Evolutionary conservation across 1,140 invertebrate genomes (phyloP), one percentile per base, ranked within the genome.

Genomic region (Gryllus bimaculatus): DNA sequence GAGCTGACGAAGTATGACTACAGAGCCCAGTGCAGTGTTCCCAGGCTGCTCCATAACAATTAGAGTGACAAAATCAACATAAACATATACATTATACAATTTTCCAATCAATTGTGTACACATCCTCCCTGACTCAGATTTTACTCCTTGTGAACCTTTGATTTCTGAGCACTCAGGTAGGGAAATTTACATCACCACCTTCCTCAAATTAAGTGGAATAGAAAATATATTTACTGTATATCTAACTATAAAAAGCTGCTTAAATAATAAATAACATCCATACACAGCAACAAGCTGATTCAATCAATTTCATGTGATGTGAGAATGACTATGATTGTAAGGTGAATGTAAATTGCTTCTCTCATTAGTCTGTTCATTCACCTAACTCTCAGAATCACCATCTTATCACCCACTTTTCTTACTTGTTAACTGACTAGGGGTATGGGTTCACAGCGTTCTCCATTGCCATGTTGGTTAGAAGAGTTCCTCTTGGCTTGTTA

Each of bases 231-330:
- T 66, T 66, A 66, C 10, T 66, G 18, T 66, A 66, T 66, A 66
- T 18, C 54, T 66, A 66, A 39, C 26, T 66, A 66, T 66, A 66
- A 66, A 66, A 66, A 66, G 54, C 54, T 66, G 54, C 54, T 66
- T 66, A 66, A 66, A 66, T 66, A 66, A 66, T 66, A 66, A 66
- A 66, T 66, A 66, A 66, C 54, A 66, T 66, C 54, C 54, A 66
- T 66, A 13, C 54, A 66, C 54, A 66, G 54, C 54, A 66, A 66
- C 54, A 66, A 66, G 54, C 10, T 66, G 54, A 66, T 66, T 18
- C 54, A 66, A 66, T 66, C 54, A 66, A 66, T 66, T 13, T 66
- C 18, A 66, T 66, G 54, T 10, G 54, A 18, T 66, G 18, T 18
- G 18, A 66, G 18, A 18, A 66, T 66, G 54, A 66, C 18, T 66